phyloP scores from a whole-genome alignment of 1,140 invertebrate species.

The Hydropsyche tenuis region DNA sequence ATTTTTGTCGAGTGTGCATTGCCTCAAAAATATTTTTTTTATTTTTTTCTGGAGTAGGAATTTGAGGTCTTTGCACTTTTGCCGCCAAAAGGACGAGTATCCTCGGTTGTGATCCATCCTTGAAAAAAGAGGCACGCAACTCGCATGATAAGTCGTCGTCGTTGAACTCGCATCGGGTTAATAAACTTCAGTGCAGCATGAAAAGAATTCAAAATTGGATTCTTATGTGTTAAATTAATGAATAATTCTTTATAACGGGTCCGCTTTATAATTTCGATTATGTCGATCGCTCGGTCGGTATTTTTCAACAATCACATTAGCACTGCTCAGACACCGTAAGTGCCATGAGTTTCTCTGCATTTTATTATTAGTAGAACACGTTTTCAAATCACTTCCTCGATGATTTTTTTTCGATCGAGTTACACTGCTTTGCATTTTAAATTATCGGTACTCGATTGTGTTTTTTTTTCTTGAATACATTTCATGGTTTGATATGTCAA shows the following conservation, averaged over 20 bases:
- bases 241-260: no score
- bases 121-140: background rate
- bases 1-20: background rate
- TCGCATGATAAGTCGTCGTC: background rate
- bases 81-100: background rate
- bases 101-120: background rate
- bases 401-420: constrained; percentile 1
- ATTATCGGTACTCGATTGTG: constrained; percentile 3
- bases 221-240: no score
- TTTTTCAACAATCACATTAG: background rate
- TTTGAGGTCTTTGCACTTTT: constrained; percentile 6
- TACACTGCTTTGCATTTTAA: constrained; percentile 17
- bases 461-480: background rate
- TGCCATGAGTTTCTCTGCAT: constrained; percentile 3
- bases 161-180: constrained; percentile 2
- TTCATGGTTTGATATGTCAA: background rate
- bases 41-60: background rate
- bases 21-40: background rate
- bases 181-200: background rate
- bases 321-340: background rate
- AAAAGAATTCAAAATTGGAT: no score
- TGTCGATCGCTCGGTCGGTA: no score
- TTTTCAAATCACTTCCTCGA: constrained; percentile 24
- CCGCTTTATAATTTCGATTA: no score
- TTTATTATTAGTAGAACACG: constrained; percentile 23